Base-by-base conservation (phyloP, 2,888 invertebrate genomes). In the Spisula solida region DNA sequence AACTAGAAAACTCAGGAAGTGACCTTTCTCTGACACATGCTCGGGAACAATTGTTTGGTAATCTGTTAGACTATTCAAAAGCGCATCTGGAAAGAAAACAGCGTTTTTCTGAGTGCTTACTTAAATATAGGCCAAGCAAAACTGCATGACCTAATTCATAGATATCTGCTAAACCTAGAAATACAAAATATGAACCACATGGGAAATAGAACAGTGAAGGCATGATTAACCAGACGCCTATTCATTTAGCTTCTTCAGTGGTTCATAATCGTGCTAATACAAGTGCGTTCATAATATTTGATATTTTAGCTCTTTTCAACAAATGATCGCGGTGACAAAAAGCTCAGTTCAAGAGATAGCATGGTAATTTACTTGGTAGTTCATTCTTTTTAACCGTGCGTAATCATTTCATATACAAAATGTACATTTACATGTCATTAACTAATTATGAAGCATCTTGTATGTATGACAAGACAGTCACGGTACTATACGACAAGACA, bases 1-100 rank as follows among this genome's bases (percentile, higher is more conserved):
- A 60, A 95, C 93, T 86, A 94, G 92, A 91, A 95, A 95, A 85
- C 95, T 95, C 70, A 96, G 86, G 83, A 96, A 96, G n/a, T 93
- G 75, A 6, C 96, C 96, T 1, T 90, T 66, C 60, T 94, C 93
- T 88, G 95, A 94, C 16, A 96, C 96, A 12, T 94, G 88, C n/a
- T 92, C 91, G 18, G 96, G 96, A 85, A 95, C 94, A 18, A 95
- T 94, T 87, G 95, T 93, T 82, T 96, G 94, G 90, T 95, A 96
- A 56, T 95, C 93, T 25, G 92, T 86, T 29, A 96, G 85, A 31
- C 93, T 91, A 31, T 92, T 91, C 20, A 96, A 90, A 10, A 95
- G 92, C 20, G 92, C 90, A 20, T 95, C 96, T 96, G 94, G 41
- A 95, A 66, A 66, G 60, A 25, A 66, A 84, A 79, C 25, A 86